Conservation (phyloP, 2,888 invertebrate genomes). For the Syrphus vitripennis region DNA sequence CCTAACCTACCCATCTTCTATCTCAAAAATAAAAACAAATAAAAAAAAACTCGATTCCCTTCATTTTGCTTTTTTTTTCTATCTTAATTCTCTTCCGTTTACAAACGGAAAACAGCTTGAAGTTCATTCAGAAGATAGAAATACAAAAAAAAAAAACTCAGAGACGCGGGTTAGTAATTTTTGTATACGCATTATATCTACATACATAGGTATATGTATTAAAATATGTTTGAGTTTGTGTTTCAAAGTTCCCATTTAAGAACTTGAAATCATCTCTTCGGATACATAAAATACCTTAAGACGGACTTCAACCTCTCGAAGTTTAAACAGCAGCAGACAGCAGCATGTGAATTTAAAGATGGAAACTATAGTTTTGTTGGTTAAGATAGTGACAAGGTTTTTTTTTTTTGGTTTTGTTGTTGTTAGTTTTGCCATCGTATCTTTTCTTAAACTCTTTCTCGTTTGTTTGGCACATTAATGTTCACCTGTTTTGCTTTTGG, state of each 20-base stretch:
- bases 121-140: conserved; percentile 30
- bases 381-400: not conserved
- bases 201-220: not conserved
- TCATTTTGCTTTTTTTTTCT: not conserved
- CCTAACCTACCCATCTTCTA: no score
- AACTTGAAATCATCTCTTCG: not conserved
- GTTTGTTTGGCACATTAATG: conserved; percentile 13
- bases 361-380: not conserved
- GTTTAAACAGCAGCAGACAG: not conserved
- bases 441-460: not conserved
- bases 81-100: conserved; percentile 35
- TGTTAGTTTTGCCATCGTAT: not conserved
- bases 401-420: not conserved
- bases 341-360: not conserved
- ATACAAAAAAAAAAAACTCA: not conserved
- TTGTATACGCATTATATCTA: not conserved
- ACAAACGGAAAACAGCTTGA: not conserved
- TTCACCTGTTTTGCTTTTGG: conserved; percentile 26
- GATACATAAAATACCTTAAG: not conserved
- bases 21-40: not conserved
- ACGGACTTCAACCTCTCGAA: not conserved
- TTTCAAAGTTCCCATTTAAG: not conserved
- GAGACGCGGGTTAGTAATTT: not conserved
- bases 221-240: not conserved
- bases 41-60: not conserved